Evolutionary conservation across 2,113 vertebrate species (phyloP).

Genomic region (Haplochromis vanheusdeni): DNA sequence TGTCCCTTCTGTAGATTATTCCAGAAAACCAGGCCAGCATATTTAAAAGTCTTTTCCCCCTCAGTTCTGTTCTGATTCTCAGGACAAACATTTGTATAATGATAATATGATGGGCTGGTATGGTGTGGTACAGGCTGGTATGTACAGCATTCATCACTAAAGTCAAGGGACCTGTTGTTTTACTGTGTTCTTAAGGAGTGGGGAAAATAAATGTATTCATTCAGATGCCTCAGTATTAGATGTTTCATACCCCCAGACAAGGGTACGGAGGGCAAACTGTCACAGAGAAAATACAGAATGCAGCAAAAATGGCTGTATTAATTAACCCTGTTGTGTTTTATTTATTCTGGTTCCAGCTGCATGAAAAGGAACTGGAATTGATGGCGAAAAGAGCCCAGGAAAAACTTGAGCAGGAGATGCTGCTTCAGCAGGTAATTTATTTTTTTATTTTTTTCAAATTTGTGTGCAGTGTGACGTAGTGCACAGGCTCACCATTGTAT

Average conservation of each 20-base stretch:
- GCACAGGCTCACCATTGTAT: not conserved
- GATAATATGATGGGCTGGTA: not conserved
- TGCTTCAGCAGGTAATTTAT: conserved; percentile 72
- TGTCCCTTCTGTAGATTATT: not conserved
- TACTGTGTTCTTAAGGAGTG: not conserved
- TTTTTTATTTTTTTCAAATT: not conserved
- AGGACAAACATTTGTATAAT: not conserved
- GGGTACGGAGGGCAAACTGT: not conserved
- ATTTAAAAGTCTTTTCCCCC: not conserved
- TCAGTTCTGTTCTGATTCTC: not conserved
- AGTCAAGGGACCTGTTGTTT: not conserved
- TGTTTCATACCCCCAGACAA: not conserved
- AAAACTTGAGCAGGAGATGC: conserved; percentile 68
- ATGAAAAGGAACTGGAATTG: conserved; percentile 59
- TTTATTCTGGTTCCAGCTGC: conserved; percentile 56
- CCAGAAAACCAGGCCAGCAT: not conserved
- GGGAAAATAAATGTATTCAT: not conserved
- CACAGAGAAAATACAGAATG: not conserved
- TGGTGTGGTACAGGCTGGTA: not conserved
- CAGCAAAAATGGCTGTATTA: not conserved
- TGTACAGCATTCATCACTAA: not conserved
- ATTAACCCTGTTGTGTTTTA: not conserved
- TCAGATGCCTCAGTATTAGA: not conserved
- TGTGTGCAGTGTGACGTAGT: not conserved
- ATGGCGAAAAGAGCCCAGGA: conserved; percentile 62